Evolutionary conservation across 2,797 vertebrate species (phyloP), one percentile per base, ranked within the genome.

Genomic region (Agapornis canus): DNA sequence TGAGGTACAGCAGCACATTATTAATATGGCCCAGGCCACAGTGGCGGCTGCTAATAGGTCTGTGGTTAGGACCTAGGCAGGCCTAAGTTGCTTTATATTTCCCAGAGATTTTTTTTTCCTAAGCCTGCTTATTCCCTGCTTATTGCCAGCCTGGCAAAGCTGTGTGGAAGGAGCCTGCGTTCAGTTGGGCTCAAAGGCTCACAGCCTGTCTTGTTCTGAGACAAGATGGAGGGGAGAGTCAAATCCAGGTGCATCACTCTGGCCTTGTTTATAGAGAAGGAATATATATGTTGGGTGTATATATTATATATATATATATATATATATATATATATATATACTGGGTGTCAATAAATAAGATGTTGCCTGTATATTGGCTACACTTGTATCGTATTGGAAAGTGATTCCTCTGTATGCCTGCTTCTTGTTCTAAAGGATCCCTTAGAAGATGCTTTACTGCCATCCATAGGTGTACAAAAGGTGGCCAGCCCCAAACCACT

Each of bases 11-110:
- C 92, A 92, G 85, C 89, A 63, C 87, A 82, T 45, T 93, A 94
- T 96, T 96, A 95, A 96, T 96, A 93, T 69, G 89, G 94, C 86
- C 81, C 80, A 64, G 92, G 93, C 96, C 90, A 0, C 94, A 86
- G 79, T 65, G 89, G 94, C 85, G 32, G 92, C 95, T 96, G 68
- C 93, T 95, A 96, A 96, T 83, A 54, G 92, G 59, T 75, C 82
- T 97, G 94, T 95, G 95, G 93, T 96, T 89, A 59, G 56, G 54
- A 75, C 40, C 81, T 25, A 90, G 69, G 93, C 91, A 59, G 89
- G 73, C 82, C 91, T 68, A 49, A 78, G 40, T 18, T 8, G 43
- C 47, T 49, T 80, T 86, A 15, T 65, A 90, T 92, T 93, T 92
- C 96, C 91, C 91, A 95, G 79, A 91, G 87, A 25, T 31, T 31